These are phyloP conservation scores for Serripes groenlandicus DNA, from an alignment of 2,888 invertebrate genomes.

Conservation along the genomic window DNA sequence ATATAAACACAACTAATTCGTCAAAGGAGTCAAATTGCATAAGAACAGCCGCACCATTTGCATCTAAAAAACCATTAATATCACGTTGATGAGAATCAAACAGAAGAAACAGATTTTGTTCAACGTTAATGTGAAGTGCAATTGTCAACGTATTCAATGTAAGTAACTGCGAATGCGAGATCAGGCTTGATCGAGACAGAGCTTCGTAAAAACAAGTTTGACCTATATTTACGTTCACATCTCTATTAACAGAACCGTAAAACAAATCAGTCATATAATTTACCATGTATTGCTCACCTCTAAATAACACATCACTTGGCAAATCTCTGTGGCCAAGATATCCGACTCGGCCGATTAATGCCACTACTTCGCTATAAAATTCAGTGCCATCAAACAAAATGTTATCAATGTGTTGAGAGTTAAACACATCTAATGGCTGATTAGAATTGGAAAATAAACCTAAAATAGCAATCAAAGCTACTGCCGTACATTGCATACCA, in stretches of 20 bases:
- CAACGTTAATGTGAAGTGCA: too few relatives aligned
- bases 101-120: too few relatives aligned
- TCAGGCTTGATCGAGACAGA: neutral
- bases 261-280: constrained; percentile 21
- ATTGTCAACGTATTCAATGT: constrained; percentile 30
- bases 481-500: too few relatives aligned
- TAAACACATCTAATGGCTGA: too few relatives aligned
- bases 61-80: too few relatives aligned
- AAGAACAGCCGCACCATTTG: too few relatives aligned
- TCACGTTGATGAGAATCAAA: too few relatives aligned
- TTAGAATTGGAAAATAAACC: too few relatives aligned
- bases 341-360: neutral
- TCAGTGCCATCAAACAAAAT: constrained; percentile 18
- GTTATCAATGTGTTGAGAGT: constrained; percentile 7
- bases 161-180: constrained; percentile 15
- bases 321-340: constrained; percentile 23
- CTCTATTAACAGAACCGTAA: constrained; percentile 40
- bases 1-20: too few relatives aligned
- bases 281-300: neutral
- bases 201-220: constrained; percentile 14
- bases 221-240: constrained; percentile 1
- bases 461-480: too few relatives aligned
- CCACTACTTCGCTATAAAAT: constrained; percentile 9
- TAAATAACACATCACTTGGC: constrained; percentile 6
- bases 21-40: too few relatives aligned